These are phyloP conservation scores for Pristionchus arcanus DNA, from an alignment of 2,888 invertebrate genomes.

Conservation along the genomic window DNA sequence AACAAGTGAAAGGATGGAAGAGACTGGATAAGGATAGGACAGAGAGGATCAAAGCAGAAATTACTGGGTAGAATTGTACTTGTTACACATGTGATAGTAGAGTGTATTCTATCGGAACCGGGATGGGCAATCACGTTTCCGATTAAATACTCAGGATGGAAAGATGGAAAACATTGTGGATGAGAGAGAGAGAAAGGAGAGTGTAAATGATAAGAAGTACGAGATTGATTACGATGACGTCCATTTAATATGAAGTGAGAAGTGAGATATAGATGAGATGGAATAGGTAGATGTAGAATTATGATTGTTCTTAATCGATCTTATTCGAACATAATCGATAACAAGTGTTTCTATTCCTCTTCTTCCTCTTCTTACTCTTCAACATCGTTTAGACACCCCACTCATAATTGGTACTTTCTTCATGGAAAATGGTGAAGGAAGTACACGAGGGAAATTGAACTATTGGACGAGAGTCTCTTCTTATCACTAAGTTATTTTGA, in stretches of 20 bases:
- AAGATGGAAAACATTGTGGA: conserved; percentile 10
- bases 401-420: background rate
- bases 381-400: background rate
- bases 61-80: background rate
- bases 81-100: background rate
- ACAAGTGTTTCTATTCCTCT: background rate
- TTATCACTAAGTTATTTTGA: background rate
- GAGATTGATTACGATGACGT: background rate
- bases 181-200: background rate
- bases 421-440: background rate
- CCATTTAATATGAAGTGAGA: background rate
- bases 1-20: background rate
- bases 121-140: conserved; percentile 30
- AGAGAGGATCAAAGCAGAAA: background rate
- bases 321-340: background rate
- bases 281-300: background rate
- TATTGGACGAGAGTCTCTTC: background rate
- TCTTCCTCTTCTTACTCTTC: background rate
- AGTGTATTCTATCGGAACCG: background rate
- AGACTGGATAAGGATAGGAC: background rate
- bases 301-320: background rate
- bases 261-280: background rate
- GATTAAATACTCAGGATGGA: conserved; percentile 26
- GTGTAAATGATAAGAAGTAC: conserved; percentile 32
- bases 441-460: background rate